Base-by-base conservation (phyloP, 2,113 vertebrate species). In the Oreotrochilus melanogaster region DNA sequence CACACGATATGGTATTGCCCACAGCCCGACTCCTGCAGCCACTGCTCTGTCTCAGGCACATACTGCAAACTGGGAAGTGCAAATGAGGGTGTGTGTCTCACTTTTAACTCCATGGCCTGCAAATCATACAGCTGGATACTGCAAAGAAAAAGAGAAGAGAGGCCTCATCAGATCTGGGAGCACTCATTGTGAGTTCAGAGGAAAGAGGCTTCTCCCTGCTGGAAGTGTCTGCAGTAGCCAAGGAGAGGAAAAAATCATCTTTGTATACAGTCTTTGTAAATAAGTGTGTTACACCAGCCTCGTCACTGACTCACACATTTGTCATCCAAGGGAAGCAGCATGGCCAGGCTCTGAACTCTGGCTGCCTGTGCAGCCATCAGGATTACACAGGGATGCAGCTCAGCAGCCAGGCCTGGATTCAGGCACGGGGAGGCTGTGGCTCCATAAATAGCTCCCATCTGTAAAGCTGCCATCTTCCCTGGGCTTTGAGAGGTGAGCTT, bases 201-300 rank as follows among this genome's bases (percentile, higher is more conserved):
- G 57, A 79, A 48, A 60, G 51, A 94, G 37, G 31, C 10, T 93
- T 82, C 82, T 91, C 69, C 33, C 64, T 73, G 69, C 76, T 88
- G 10, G 45, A 78, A 83, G 43, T 0, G 3, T n/a, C 64, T 21
- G 14, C 72, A 0, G 1, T 48, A 78, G 89, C 43, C 73, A 91
- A 66, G 73, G 75, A 88, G 35, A 53, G n/a, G 27, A 17, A 48
- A 48, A 56, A 57, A 82, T 39, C 0, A 0, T 70, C 79, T 92
- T 76, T 94, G 94, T 64, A 21, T 78, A 60, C 35, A 51, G 30
- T 43, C 48, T 78, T 90, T 92, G 39, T 64, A 91, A 92, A 81
- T 84, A 81, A 86, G 65, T 54, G 86, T 86, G 92, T 91, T 94
- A 91, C 73, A 89, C 47, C 3, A 54, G 86, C 84, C 86, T 89